phyloP scores from a whole-genome alignment of 2,797 vertebrate species.

The Sebastes trivittatus region DNA sequence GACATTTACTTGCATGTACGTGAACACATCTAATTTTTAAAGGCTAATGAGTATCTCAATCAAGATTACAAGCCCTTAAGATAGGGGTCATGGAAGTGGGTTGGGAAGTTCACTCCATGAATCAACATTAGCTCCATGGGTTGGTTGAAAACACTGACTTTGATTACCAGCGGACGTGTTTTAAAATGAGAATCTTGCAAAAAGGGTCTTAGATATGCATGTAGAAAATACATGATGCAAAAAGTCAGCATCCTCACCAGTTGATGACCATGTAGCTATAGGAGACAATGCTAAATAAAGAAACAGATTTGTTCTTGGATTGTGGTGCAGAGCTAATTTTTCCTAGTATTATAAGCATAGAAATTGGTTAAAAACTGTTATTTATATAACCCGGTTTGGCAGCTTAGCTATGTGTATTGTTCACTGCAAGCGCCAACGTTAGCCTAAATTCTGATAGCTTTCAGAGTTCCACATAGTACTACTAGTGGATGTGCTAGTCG shows the following conservation, averaged over 20 bases:
- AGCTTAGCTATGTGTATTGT: neutral
- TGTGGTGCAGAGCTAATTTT: neutral
- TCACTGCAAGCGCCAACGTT: neutral
- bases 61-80: constrained; percentile 35
- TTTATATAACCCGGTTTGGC: neutral
- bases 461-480: neutral
- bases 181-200: neutral
- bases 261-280: neutral
- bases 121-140: constrained; percentile 2
- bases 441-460: neutral
- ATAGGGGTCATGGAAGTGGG: constrained; percentile 9
- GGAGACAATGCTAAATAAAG: neutral
- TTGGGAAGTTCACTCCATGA: constrained; percentile 41
- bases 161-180: neutral
- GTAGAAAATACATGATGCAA: neutral
- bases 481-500: neutral
- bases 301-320: neutral
- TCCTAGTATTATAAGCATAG: neutral
- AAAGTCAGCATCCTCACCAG: neutral
- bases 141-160: neutral
- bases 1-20: constrained; percentile 5
- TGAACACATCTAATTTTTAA: constrained; percentile 1
- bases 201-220: neutral
- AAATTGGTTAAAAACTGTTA: neutral
- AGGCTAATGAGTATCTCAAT: constrained; percentile 52